Base-by-base conservation (phyloP, 2,113 vertebrate genomes). In the Sebastes schlegelii region DNA sequence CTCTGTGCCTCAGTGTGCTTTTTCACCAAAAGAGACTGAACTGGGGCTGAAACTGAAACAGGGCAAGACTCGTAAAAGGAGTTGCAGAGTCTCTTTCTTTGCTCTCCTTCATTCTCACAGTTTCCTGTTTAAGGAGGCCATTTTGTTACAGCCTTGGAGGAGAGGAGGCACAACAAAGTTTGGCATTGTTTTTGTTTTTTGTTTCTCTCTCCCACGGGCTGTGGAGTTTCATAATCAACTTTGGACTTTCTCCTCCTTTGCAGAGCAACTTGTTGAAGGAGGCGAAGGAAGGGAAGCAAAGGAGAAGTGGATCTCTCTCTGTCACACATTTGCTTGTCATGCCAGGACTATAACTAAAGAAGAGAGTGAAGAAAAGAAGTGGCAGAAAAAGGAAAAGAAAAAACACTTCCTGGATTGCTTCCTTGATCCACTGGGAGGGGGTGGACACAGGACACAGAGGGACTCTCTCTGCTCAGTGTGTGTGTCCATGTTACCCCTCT, bases 61-160 rank as follows among this genome's bases (percentile, higher is more conserved):
- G 92, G 88, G 90, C 65, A 86, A 92, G 87, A 93, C 92, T 95
- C 80, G 91, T 95, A 92, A 94, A 94, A 93, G 77, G 80, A 94
- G 90, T 89, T 34, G 92, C 89, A 93, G 34, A 34, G 91, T 71
- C 81, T 89, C 60, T 91, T 34, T 34, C 34, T 34, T 34, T 68
- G 87, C 84, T 81, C 92, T 88, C 84, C 68, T 86, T 86, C 81
- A 93, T 91, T 89, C 89, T 92, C 78, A 89, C 64, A 64, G 86
- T 93, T 96, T 95, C 93, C 94, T 95, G 93, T 93, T 90, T 49
- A 91, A 89, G 94, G 95, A 94, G 83, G 95, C 94, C 95, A 96
- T 96, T 95, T 95, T 96, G 95, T 94, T 83, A 78, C 80, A 80
- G 79, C 74, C 68, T 88, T 34, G 34, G 34, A 34, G 80, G 72